Conservation (phyloP, 1,140 invertebrate species). For the Capitella teleta region DNA sequence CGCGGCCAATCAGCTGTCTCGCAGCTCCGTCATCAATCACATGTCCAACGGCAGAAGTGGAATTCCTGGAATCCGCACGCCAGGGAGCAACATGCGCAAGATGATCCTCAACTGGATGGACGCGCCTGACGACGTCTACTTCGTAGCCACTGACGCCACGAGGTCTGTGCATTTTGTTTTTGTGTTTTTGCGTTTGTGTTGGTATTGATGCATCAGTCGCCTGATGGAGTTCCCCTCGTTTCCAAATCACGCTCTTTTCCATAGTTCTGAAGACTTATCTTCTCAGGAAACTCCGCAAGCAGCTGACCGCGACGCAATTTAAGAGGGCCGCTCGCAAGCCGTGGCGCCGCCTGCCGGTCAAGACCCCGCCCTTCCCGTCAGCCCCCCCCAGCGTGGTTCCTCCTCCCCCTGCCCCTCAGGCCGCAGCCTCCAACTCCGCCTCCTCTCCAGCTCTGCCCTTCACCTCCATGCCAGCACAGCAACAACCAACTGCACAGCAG, state of each 20-base stretch:
- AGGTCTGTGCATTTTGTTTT: conserved; percentile 56
- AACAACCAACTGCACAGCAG: background rate
- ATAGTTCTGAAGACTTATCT: background rate
- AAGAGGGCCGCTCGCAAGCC: conserved; percentile 80
- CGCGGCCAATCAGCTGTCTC: too few species aligned
- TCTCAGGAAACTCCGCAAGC: conserved; percentile 66
- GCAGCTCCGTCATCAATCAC: conserved; percentile 40
- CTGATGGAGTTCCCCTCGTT: conserved; percentile 7
- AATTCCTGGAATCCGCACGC: background rate
- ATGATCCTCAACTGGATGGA: conserved; percentile 96
- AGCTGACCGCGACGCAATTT: conserved; percentile 66
- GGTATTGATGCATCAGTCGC: too few species aligned
- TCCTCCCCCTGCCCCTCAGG: background rate
- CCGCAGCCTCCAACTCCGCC: background rate
- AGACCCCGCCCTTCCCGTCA: background rate
- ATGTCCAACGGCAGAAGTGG: conserved; percentile 45
- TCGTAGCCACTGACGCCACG: conserved; percentile 74
- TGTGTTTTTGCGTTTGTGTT: background rate
- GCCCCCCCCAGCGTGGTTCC: background rate
- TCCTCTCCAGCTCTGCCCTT: background rate
- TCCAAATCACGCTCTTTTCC: too few species aligned
- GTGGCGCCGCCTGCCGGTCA: conserved; percentile 47
- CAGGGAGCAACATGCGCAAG: conserved; percentile 45
- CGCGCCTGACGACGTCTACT: conserved; percentile 92
- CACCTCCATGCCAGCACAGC: background rate